A percentile compares a stretch with the other conserved stretches of the same genome.
Conservation (phyloP, 64 coral and sea anemone species). For the Pocillopora verrucosa region DNA sequence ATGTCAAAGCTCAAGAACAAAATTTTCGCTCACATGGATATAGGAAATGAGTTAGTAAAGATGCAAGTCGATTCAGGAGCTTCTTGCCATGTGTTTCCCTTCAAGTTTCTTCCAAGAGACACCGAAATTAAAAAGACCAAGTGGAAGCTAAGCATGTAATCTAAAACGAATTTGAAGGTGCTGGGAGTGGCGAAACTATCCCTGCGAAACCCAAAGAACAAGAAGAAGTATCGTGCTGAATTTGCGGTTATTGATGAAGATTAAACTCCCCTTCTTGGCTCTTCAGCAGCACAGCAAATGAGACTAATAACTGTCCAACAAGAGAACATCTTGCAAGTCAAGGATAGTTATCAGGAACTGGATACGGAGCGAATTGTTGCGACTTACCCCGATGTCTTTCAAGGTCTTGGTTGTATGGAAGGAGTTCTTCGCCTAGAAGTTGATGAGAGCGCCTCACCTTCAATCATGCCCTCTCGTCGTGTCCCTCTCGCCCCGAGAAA, state of each 20-base stretch:
- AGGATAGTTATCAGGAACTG: neutral
- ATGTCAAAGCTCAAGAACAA: no score
- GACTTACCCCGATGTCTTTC: neutral
- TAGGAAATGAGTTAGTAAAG: no score
- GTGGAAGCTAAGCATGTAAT: no score
- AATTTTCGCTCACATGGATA: no score
- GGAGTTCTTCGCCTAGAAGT: constrained; percentile 9
- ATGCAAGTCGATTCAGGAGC: no score
- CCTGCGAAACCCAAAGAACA: no score
- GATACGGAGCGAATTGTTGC: neutral
- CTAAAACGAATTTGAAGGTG: no score
- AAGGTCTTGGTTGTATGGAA: constrained; percentile 12
- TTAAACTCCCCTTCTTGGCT: neutral
- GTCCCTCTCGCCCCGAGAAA: neutral
- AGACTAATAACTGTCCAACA: constrained; percentile 4
- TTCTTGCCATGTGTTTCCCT: no score
- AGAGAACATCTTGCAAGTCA: constrained; percentile 3
- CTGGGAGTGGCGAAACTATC: no score
- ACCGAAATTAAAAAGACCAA: no score
- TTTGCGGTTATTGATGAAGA: constrained; percentile 2
- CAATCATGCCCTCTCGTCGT: constrained; percentile 2
- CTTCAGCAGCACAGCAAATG: neutral
- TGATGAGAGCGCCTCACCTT: neutral
- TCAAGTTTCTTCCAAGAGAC: no score
- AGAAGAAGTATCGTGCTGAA: neutral